These are phyloP conservation scores for Ibycter americanus DNA, from an alignment of 2,797 vertebrate genomes.

Conservation along the genomic window DNA sequence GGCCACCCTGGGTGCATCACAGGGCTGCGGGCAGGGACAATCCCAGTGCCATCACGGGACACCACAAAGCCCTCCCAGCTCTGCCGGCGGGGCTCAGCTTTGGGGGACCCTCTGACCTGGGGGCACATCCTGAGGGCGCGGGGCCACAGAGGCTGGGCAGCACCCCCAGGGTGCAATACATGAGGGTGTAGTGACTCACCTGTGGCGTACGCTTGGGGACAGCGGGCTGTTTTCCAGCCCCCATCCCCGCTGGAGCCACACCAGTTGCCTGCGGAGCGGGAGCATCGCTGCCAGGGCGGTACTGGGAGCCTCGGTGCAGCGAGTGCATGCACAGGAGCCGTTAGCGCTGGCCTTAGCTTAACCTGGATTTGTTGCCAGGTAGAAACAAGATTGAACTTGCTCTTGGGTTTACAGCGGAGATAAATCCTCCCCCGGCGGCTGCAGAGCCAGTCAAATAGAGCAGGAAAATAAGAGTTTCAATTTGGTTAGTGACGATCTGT, in stretches of 20 bases:
- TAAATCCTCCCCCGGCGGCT: not conserved
- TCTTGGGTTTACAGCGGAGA: not conserved
- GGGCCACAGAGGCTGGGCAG: rapidly evolving
- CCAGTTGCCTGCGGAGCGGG: not conserved
- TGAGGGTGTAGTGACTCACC: rapidly evolving
- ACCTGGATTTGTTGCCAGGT: not conserved
- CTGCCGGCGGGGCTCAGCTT: not conserved
- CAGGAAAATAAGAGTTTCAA: not conserved
- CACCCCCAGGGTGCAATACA: too few relatives aligned
- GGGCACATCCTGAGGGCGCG: rapidly evolving
- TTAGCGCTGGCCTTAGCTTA: not conserved
- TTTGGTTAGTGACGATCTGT: not conserved
- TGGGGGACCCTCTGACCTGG: not conserved
- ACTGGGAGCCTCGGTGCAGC: not conserved
- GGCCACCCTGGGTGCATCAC: not conserved
- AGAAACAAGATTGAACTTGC: not conserved
- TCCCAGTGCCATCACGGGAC: rapidly evolving
- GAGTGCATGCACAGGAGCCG: not conserved
- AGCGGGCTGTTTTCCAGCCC: not conserved
- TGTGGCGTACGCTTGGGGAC: rapidly evolving
- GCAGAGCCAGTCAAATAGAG: not conserved
- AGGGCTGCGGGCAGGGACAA: not conserved
- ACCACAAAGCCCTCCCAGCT: not conserved
- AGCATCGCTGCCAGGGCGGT: not conserved
- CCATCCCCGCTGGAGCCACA: not conserved